Evolutionary conservation across 2,113 vertebrate species (phyloP).

Genomic region (Rhizomys pruinosus): DNA sequence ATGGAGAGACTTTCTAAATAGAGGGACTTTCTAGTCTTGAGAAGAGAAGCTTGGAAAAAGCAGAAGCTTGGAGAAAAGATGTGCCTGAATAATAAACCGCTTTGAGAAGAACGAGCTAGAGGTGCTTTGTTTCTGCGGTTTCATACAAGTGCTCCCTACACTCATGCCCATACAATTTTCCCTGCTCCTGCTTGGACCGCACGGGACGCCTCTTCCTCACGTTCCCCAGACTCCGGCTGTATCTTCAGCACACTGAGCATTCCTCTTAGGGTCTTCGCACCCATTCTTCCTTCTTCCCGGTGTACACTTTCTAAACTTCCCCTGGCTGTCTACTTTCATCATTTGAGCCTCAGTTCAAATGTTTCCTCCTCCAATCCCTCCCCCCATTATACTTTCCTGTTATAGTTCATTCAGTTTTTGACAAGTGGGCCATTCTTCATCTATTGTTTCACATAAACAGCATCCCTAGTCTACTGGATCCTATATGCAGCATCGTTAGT

Average conservation of each 20-base stretch:
- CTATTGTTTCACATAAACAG: too few species aligned
- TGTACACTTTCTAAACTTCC: background rate
- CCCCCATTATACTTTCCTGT: background rate
- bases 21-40: too few species aligned
- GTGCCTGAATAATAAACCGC: too few species aligned
- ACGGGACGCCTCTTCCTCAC: background rate
- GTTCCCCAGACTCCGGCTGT: background rate
- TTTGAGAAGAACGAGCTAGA: too few species aligned
- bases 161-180: accelerated
- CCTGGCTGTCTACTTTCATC: background rate
- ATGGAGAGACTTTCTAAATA: too few species aligned
- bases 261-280: background rate
- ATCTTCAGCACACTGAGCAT: background rate
- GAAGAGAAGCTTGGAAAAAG: too few species aligned
- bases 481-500: background rate
- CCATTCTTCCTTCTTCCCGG: background rate
- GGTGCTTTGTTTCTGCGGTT: too few species aligned
- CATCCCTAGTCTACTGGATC: too few species aligned
- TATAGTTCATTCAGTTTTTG: background rate
- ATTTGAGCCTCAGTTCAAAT: background rate
- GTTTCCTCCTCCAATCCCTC: background rate
- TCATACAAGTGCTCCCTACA: too few species aligned
- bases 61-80: too few species aligned
- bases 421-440: too few species aligned
- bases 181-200: too few species aligned